Conservation (phyloP, 2,113 vertebrate species). For the Cryptomyrus ogoouensis region DNA sequence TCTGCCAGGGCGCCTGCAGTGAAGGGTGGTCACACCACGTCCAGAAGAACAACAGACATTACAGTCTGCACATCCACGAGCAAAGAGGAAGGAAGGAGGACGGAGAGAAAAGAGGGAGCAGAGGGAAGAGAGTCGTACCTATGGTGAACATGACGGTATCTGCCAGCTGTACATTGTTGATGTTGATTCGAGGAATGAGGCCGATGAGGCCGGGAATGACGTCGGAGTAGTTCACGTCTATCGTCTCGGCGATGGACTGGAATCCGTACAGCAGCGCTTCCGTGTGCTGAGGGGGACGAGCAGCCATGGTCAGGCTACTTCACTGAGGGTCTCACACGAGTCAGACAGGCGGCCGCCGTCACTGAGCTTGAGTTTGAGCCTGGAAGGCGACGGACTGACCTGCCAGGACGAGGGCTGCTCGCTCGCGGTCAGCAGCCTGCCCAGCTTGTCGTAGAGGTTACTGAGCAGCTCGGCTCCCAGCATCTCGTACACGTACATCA, state of each 20-base stretch:
- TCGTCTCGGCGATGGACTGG: conserved; percentile 97
- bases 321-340: not conserved
- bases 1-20: conserved; percentile 84
- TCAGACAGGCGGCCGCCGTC: not conserved
- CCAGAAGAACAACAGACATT: not conserved
- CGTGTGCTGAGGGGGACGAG: conserved; percentile 71
- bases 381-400: conserved; percentile 57
- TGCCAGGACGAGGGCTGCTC: conserved; percentile 93
- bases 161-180: conserved; percentile 94
- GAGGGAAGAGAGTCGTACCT: conserved; percentile 54
- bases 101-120: not conserved
- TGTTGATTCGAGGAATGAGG: conserved; percentile 93
- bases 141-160: conserved; percentile 99
- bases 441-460: conserved; percentile 96
- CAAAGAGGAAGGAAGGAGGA: not conserved
- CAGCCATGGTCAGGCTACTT: not conserved
- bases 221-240: conserved; percentile 95
- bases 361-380: not conserved
- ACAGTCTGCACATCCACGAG: not conserved
- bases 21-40: not conserved
- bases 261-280: conserved; percentile 95
- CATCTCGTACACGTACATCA: conserved; percentile 99
- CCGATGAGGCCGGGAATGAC: conserved; percentile 96
- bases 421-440: conserved; percentile 83
- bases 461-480: conserved; percentile 94